Conservation (phyloP, 2,888 invertebrate genomes). For the Hofmannophila pseudospretella region DNA sequence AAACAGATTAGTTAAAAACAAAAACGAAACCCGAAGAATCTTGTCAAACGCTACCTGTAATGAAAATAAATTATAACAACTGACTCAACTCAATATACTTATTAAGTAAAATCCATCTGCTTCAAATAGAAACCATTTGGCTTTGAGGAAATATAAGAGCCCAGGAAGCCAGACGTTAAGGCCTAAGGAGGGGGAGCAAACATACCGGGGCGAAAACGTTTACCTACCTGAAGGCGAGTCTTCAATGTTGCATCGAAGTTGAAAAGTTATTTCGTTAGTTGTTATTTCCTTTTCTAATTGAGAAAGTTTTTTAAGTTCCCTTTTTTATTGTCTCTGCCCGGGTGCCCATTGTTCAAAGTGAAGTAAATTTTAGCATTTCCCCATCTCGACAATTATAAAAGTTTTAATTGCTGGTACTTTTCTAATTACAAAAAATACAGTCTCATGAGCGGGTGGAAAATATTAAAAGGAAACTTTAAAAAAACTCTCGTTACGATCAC, state of each 20-base stretch:
- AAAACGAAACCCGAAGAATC: too few species aligned
- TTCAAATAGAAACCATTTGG: too few species aligned
- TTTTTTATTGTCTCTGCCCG: conserved; percentile 67
- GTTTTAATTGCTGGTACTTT: conserved; percentile 75
- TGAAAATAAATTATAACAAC: too few species aligned
- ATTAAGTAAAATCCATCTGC: too few species aligned
- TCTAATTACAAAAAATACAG: conserved; percentile 73
- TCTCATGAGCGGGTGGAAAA: conserved; percentile 50
- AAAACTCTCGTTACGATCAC: conserved; percentile 27
- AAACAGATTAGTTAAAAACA: too few species aligned
- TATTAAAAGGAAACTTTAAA: conserved; percentile 39
- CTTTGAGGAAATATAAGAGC: too few species aligned
- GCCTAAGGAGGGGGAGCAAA: too few species aligned
- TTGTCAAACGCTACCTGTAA: too few species aligned
- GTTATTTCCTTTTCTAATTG: conserved; percentile 58
- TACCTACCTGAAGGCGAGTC: conserved; percentile 8
- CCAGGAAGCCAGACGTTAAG: too few species aligned
- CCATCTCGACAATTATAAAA: conserved; percentile 74
- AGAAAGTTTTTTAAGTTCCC: conserved; percentile 62
- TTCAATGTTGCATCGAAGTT: conserved; percentile 44
- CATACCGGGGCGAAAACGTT: background rate
- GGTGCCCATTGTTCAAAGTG: conserved; percentile 64
- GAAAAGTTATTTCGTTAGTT: conserved; percentile 38
- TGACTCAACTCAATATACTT: too few species aligned
- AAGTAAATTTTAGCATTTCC: conserved; percentile 63